Conservation (phyloP, 2,797 vertebrate genomes). For the Okamejei kenojei region DNA sequence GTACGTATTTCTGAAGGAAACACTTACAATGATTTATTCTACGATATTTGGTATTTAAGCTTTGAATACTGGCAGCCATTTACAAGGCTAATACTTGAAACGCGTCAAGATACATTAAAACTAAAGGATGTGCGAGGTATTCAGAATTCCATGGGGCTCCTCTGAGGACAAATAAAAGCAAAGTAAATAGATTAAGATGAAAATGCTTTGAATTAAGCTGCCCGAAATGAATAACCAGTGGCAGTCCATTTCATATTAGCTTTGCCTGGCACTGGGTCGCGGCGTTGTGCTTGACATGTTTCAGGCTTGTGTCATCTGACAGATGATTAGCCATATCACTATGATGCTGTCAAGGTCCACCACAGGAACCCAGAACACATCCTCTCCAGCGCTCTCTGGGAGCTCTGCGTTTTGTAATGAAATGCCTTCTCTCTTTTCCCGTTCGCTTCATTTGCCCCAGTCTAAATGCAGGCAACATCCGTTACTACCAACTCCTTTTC, state of each 20-base stretch:
- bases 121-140: neutral
- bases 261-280: neutral
- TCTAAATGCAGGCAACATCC: neutral
- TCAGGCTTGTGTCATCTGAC: conserved; percentile 4
- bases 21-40: neutral
- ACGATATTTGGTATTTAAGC: neutral
- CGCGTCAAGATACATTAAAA: neutral
- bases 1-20: neutral
- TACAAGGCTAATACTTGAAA: neutral
- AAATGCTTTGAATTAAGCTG: neutral
- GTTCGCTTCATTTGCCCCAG: neutral
- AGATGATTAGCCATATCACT: neutral
- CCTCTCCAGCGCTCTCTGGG: neutral
- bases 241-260: neutral
- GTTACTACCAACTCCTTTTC: neutral
- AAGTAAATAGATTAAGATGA: neutral
- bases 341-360: neutral
- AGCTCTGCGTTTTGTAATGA: conserved; percentile 1
- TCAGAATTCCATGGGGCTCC: neutral
- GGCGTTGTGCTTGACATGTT: neutral
- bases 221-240: neutral
- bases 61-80: neutral
- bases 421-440: neutral
- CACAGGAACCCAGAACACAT: neutral
- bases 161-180: too few species aligned